A percentile compares a stretch with the other conserved stretches of the same genome.
phyloP scores from a whole-genome alignment of 2,113 vertebrate genomes.

The Dipodomys spectabilis region DNA sequence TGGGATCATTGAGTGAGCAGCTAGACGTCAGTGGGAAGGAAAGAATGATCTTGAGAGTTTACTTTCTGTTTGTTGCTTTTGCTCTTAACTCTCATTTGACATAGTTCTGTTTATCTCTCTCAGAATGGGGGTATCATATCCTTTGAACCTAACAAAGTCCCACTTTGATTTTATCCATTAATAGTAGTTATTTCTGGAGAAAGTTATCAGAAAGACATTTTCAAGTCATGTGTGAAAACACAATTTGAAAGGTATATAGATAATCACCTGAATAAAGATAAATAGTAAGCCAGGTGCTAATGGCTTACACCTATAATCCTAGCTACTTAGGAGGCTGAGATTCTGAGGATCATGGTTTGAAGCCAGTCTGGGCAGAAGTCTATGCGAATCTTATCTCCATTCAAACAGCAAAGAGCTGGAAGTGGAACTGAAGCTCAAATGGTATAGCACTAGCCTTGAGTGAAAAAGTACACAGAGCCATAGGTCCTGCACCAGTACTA shows the following conservation, averaged over 20 bases:
- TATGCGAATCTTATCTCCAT: too few relatives aligned
- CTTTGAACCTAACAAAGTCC: constrained; percentile 62
- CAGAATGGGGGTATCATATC: constrained; percentile 15
- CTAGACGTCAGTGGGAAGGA: background rate
- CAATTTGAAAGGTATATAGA: background rate
- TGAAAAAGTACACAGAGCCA: too few relatives aligned
- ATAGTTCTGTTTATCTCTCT: constrained; percentile 32
- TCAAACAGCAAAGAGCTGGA: too few relatives aligned
- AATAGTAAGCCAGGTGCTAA: background rate
- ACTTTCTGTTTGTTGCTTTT: constrained; percentile 57
- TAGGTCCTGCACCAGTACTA: too few relatives aligned
- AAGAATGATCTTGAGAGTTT: constrained; percentile 18
- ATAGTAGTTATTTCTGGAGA: constrained; percentile 5
- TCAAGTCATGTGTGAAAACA: background rate
- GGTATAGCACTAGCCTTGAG: too few relatives aligned
- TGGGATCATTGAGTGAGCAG: background rate
- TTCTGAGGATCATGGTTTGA: too few relatives aligned
- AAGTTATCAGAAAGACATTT: background rate
- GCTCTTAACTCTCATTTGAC: background rate
- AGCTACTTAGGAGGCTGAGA: too few relatives aligned
- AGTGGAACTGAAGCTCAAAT: too few relatives aligned
- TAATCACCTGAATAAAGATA: background rate
- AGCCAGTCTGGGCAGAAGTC: too few relatives aligned
- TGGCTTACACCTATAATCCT: too few relatives aligned
- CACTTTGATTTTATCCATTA: constrained; percentile 42